phyloP scores from a whole-genome alignment of 2,113 vertebrate genomes.

The Merops nubicus region DNA sequence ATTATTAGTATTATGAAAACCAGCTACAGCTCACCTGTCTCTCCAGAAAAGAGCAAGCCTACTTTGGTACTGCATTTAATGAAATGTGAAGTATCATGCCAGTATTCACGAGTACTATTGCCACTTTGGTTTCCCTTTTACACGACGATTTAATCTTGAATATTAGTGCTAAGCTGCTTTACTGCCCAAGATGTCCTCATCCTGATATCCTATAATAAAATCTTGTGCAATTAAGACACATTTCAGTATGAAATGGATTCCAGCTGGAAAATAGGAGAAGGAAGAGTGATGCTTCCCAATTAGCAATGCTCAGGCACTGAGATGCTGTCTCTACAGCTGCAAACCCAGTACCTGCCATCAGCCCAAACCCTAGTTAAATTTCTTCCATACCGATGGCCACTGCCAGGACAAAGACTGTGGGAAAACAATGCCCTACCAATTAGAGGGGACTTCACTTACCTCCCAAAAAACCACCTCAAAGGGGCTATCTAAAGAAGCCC shows the following conservation, averaged over 20 bases:
- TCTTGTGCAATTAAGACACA: background rate
- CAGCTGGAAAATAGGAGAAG: background rate
- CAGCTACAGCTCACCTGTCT: background rate
- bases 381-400: background rate
- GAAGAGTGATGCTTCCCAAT: background rate
- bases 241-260: conserved; percentile 5
- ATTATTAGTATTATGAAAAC: background rate
- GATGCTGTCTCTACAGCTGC: background rate
- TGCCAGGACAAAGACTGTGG: background rate
- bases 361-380: background rate
- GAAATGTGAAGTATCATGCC: background rate
- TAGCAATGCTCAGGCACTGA: background rate
- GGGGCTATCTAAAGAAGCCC: background rate
- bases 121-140: background rate
- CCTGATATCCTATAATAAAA: background rate
- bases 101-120: background rate
- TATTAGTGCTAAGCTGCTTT: background rate
- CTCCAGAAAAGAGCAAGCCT: background rate
- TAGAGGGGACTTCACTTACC: background rate
- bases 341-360: background rate
- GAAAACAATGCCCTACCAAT: background rate
- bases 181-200: background rate
- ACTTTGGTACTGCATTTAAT: background rate
- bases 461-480: background rate
- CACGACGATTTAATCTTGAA: background rate